Conservation (phyloP, 2,113 vertebrate genomes). For the Talpa occidentalis region DNA sequence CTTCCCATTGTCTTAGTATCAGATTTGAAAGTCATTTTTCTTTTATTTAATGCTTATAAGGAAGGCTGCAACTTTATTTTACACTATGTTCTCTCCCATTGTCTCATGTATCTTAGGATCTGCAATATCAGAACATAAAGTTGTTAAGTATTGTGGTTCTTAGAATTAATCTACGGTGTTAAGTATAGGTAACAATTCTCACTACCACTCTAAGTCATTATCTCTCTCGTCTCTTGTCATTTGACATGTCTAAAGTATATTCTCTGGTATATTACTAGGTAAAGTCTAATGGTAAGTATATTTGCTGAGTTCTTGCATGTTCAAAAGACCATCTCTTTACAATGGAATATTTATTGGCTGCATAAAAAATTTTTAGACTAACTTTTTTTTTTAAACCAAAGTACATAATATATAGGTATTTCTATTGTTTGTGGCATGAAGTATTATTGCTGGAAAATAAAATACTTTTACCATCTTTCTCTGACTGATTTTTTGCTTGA, state of each 20-base stretch:
- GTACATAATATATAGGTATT: not conserved
- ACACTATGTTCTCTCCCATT: not conserved
- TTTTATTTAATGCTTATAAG: conserved; percentile 6
- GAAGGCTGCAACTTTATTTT: not conserved
- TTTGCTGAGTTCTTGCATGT: not conserved
- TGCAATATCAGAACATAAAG: conserved; percentile 13
- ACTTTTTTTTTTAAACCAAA: conserved; percentile 21
- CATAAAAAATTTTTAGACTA: not conserved
- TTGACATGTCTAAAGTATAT: not conserved
- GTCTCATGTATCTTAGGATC: not conserved
- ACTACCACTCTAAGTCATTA: not conserved
- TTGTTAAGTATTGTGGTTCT: not conserved
- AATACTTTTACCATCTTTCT: not conserved
- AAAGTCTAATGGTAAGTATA: conserved; percentile 2
- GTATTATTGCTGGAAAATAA: not conserved
- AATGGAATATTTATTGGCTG: not conserved
- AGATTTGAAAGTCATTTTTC: conserved; percentile 18
- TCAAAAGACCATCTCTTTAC: not conserved
- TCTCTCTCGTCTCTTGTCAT: not conserved
- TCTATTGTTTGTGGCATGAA: not conserved
- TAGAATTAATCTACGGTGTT: not conserved
- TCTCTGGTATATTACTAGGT: not conserved
- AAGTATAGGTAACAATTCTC: not conserved
- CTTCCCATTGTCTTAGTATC: conserved; percentile 17
- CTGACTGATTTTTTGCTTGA: not conserved